These are phyloP conservation scores for Melanostigma gelatinosum DNA, from an alignment of 2,113 vertebrate genomes.

Conservation along the genomic window DNA sequence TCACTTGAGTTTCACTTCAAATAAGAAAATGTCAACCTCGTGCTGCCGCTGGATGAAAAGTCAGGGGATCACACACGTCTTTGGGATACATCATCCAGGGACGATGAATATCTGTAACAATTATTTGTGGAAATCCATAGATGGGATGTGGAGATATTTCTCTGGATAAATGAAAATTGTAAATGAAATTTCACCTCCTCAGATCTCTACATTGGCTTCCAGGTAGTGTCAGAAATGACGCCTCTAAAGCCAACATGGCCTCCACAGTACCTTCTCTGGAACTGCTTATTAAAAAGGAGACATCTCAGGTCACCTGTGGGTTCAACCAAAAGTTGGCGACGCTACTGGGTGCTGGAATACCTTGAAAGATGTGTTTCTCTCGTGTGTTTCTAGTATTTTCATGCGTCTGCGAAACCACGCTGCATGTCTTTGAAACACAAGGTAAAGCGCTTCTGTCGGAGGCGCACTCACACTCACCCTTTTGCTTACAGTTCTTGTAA, in stretches of 20 bases:
- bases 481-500: conserved; percentile 15
- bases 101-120: neutral
- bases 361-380: neutral
- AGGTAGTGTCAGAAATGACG: neutral
- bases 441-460: conserved; percentile 21
- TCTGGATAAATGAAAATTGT: neutral
- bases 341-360: neutral
- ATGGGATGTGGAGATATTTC: neutral
- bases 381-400: neutral
- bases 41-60: no score
- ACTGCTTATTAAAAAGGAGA: neutral
- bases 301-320: neutral
- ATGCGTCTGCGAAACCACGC: neutral
- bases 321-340: neutral
- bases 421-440: neutral
- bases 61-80: neutral
- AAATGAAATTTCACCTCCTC: neutral
- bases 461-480: conserved; percentile 3
- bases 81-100: neutral
- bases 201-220: neutral
- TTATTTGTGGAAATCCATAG: neutral
- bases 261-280: neutral
- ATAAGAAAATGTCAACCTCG: no score
- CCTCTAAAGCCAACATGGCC: neutral
- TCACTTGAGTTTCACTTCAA: neutral